Evolutionary conservation across 2,113 vertebrate genomes (phyloP), one percentile per base, ranked within the genome.

Genomic region (Percopsis transmontana): DNA sequence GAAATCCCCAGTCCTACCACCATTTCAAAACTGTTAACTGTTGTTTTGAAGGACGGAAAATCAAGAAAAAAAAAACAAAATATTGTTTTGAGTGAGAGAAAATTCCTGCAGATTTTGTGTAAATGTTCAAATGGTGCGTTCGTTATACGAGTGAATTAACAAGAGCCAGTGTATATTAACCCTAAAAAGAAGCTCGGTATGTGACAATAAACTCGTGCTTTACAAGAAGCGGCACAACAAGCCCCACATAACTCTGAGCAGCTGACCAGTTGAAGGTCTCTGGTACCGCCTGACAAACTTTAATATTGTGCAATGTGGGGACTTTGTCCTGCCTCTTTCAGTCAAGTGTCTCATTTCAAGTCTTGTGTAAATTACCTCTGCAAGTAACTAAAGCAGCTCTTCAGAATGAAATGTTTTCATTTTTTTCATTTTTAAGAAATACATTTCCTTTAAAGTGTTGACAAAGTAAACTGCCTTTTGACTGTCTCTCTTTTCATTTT

Each of bases 391-490:
- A 94, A 84, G 85, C 89, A 93, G 93, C 93, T 94, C 91, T 92
- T 94, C 90, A 93, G 91, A 95, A 94, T 95, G 94, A 96, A 94
- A 86, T 82, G 84, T 86, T 80, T 60, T 83, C 85, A 47, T 70
- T 71, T 9, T 87, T 87, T 80, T 86, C 77, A 85, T 93, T 94
- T 92, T 93, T 96, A 94, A 97, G 96, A 99, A 94, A 97, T 96
- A 99, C 94, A 97, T 93, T 97, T 98, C 92, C 93, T 97, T 97
- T 98, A 94, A 95, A 92, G 96, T 99, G 96, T 95, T 97, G 93
- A 96, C 92, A 88, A 93, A 94, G 88, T 88, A 81, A 71, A 90
- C 78, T 69, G 93, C 20, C 65, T 80, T 41, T 90, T 92, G 93
- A 88, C 89, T 88, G 59, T 85, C 73, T 70, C 71, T 70, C 67